A percentile compares a stretch with the other conserved stretches of the same genome.
These are phyloP conservation scores for Stenichneumon culpator DNA, from an alignment of 2,888 invertebrate genomes.

Conservation along the genomic window DNA sequence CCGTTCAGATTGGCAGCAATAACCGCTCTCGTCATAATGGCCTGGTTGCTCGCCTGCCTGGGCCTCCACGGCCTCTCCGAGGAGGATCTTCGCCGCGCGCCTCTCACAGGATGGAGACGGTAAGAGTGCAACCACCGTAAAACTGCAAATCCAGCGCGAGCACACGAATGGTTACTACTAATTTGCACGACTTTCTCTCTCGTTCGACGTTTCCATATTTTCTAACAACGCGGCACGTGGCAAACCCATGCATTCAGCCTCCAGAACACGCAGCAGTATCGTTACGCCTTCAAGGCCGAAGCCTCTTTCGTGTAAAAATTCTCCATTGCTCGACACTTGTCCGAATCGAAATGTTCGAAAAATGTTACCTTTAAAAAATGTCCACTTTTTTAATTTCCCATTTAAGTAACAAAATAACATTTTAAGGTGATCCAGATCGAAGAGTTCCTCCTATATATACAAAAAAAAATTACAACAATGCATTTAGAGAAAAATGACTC, in stretches of 20 bases:
- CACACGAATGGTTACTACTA: constrained; percentile 3
- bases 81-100: constrained; percentile 91
- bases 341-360: too few relatives aligned
- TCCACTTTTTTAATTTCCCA: too few relatives aligned
- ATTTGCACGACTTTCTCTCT: constrained; percentile 43
- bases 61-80: constrained; percentile 93
- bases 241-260: not conserved
- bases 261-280: not conserved
- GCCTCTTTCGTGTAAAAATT: too few relatives aligned
- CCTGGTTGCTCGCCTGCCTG: constrained; percentile 94
- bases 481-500: too few relatives aligned
- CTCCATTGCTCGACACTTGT: too few relatives aligned
- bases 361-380: too few relatives aligned
- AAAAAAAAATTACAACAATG: too few relatives aligned
- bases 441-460: too few relatives aligned
- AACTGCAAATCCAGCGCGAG: not conserved
- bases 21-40: constrained; percentile 91
- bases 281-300: not conserved
- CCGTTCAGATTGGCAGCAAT: constrained; percentile 94
- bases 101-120: constrained; percentile 96
- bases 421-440: too few relatives aligned
- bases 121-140: constrained; percentile 84
- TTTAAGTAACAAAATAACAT: too few relatives aligned
- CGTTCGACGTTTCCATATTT: constrained; percentile 9
- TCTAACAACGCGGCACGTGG: constrained; percentile 2